Percentiles rank a stretch among this genome's conserved stretches.
Conservation (phyloP, 2,113 vertebrate genomes). For the Antechinus flavipes region DNA sequence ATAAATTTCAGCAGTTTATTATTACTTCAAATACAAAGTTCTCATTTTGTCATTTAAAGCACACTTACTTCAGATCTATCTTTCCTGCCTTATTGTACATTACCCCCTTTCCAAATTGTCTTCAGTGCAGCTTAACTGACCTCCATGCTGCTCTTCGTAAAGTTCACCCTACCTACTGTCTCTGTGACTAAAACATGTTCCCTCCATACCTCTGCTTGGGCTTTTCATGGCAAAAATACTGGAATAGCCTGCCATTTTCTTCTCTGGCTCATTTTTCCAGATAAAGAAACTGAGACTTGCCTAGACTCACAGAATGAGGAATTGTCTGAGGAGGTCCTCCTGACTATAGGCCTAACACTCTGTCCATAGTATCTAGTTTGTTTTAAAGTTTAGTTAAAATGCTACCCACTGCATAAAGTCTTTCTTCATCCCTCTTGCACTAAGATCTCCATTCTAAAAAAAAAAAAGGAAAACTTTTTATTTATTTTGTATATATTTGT, state of each 20-base stretch:
- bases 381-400: not conserved
- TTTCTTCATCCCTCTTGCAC: not conserved
- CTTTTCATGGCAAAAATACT: not conserved
- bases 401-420: not conserved
- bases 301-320: not conserved
- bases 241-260: not conserved
- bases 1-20: not conserved
- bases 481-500: not conserved
- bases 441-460: not conserved
- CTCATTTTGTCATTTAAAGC: not conserved
- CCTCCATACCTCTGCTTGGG: not conserved
- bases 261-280: not conserved
- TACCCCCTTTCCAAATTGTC: not conserved
- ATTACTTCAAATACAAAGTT: not conserved
- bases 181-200: not conserved
- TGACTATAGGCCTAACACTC: not conserved
- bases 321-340: not conserved
- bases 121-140: not conserved
- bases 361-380: not conserved
- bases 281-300: not conserved
- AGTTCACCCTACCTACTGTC: not conserved
- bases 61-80: not conserved
- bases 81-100: not conserved
- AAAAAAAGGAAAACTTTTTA: too few species aligned
- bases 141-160: not conserved